phyloP scores from a whole-genome alignment of 2,113 vertebrate genomes.

The Pongo abelii region DNA sequence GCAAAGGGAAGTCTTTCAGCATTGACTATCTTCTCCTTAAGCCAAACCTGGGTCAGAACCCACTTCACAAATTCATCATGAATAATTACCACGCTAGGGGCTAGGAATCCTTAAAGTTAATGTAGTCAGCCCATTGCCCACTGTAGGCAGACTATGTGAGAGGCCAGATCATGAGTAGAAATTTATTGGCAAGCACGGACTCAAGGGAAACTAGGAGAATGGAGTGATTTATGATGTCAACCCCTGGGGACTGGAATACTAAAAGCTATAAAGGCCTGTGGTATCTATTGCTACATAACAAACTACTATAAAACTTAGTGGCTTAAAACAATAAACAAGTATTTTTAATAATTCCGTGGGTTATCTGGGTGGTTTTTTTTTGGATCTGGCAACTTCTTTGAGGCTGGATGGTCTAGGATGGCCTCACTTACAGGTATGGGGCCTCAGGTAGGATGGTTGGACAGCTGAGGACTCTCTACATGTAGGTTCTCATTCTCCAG shows the following conservation, averaged over 20 bases:
- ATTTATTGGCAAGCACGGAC: neutral
- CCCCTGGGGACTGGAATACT: neutral
- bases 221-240: neutral
- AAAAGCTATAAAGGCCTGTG: neutral
- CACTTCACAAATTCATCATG: constrained; percentile 1
- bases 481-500: neutral
- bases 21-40: neutral
- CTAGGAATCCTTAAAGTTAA: neutral
- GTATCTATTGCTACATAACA: neutral
- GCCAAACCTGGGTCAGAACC: neutral
- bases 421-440: neutral
- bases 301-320: neutral
- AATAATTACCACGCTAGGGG: neutral
- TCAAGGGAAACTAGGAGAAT: neutral
- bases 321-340: constrained; percentile 2
- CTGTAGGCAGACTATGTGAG: neutral
- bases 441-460: neutral
- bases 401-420: neutral
- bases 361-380: neutral
- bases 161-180: neutral
- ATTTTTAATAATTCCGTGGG: neutral
- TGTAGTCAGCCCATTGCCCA: neutral
- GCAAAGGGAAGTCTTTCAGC: neutral
- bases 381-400: neutral
- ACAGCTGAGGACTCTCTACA: neutral